Evolutionary conservation across 2,797 vertebrate species (phyloP).

Genomic region (Argyrosomus regius): DNA sequence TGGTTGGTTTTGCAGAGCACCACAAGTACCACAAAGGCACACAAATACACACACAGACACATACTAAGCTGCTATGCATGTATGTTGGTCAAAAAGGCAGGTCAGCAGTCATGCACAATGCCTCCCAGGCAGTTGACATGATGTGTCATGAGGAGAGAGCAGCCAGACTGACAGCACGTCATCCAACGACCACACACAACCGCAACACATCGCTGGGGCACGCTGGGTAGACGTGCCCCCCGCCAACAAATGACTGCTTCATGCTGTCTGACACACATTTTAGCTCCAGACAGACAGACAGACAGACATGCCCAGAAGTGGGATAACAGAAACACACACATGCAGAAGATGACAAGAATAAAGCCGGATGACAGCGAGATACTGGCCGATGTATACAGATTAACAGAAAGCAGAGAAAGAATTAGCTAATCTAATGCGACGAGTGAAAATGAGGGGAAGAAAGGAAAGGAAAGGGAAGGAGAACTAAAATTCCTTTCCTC

Average conservation of each 20-base stretch:
- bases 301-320: constrained; percentile 41
- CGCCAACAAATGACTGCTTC: constrained; percentile 41
- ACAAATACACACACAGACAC: background rate
- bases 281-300: constrained; percentile 54
- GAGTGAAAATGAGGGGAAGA: constrained; percentile 6
- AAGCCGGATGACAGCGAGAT: constrained; percentile 10
- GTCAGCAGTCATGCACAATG: constrained; percentile 41
- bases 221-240: constrained; percentile 14
- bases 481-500: constrained; percentile 11
- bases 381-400: background rate
- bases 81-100: constrained; percentile 1
- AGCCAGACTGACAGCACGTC: constrained; percentile 63
- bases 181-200: constrained; percentile 15
- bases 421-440: constrained; percentile 11
- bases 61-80: background rate
- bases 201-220: constrained; percentile 32
- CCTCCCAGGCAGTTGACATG: constrained; percentile 41
- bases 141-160: constrained; percentile 51
- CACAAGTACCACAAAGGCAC: background rate
- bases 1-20: constrained; percentile 1
- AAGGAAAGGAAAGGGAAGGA: background rate
- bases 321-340: constrained; percentile 6
- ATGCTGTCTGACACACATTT: constrained; percentile 61
- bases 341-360: constrained; percentile 11
- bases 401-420: constrained; percentile 2